phyloP scores from a whole-genome alignment of 2,797 vertebrate genomes.

The Pantherophis vulpinus region DNA sequence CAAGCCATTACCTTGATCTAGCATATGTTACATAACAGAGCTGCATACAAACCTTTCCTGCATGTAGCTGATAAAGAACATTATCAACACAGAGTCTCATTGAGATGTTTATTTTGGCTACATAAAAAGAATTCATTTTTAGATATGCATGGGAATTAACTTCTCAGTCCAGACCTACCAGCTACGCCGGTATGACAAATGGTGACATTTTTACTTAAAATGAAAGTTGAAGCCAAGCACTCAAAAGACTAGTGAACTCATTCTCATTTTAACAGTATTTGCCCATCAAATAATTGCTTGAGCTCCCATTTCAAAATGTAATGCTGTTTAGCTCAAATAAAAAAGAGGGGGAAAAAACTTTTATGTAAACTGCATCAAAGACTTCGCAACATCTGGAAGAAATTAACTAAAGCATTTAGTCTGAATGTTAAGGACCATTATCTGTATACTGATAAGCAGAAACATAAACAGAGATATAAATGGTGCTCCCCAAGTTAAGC shows the following conservation, averaged over 20 bases:
- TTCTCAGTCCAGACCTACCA: not conserved
- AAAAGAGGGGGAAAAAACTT: constrained; percentile 38
- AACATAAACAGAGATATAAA: constrained; percentile 39
- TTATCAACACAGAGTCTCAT: not conserved
- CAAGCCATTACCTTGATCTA: constrained; percentile 30
- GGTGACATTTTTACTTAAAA: not conserved
- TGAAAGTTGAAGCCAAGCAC: not conserved
- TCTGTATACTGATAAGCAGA: constrained; percentile 26
- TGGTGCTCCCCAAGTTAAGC: constrained; percentile 46
- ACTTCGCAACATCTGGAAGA: constrained; percentile 70
- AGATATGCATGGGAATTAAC: not conserved
- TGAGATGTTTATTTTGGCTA: not conserved
- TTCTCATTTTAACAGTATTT: constrained; percentile 6
- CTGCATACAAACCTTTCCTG: not conserved
- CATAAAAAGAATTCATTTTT: not conserved
- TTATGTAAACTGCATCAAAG: constrained; percentile 44
- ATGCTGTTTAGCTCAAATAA: constrained; percentile 47
- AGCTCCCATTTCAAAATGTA: constrained; percentile 17
- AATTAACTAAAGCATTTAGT: constrained; percentile 52
- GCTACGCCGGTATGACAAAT: not conserved
- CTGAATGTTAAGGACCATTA: constrained; percentile 53
- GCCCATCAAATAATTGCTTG: not conserved
- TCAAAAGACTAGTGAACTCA: not conserved
- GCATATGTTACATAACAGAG: not conserved
- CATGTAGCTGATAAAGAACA: not conserved